Conservation (phyloP, 2,113 vertebrate species). For the Microtus montanus region DNA sequence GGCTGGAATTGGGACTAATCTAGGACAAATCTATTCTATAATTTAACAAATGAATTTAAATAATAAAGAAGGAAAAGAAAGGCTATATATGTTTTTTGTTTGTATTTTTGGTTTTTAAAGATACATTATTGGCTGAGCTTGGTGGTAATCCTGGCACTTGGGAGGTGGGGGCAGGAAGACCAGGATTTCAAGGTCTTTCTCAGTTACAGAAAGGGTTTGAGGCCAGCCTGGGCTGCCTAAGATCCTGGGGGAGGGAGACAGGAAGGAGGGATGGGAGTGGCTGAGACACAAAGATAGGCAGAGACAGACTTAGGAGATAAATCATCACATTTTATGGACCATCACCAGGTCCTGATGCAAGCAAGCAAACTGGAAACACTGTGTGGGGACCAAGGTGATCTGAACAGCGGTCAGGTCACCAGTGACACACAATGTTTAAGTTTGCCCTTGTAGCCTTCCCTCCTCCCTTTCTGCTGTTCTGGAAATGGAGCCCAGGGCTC, state of each 20-base stretch:
- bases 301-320: neutral
- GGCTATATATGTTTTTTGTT: neutral
- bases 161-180: neutral
- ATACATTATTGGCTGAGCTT: neutral
- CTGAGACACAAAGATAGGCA: neutral
- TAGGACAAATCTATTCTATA: neutral
- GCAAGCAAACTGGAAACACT: neutral
- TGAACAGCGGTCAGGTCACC: neutral
- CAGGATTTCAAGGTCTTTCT: neutral
- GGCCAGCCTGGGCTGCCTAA: neutral
- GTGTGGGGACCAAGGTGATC: neutral
- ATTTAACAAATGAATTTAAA: constrained; percentile 22
- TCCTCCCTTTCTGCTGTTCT: neutral
- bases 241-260: neutral
- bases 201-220: too few relatives aligned
- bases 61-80: neutral
- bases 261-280: neutral
- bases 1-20: too few relatives aligned
- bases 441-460: neutral
- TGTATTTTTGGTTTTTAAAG: neutral
- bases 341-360: neutral
- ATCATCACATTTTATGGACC: neutral
- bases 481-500: neutral
- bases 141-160: neutral
- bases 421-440: neutral